A percentile compares a stretch with the other conserved stretches of the same genome.
Evolutionary conservation across 2,888 invertebrate species (phyloP).

Genomic region (Trypoxylon attenuatum): DNA sequence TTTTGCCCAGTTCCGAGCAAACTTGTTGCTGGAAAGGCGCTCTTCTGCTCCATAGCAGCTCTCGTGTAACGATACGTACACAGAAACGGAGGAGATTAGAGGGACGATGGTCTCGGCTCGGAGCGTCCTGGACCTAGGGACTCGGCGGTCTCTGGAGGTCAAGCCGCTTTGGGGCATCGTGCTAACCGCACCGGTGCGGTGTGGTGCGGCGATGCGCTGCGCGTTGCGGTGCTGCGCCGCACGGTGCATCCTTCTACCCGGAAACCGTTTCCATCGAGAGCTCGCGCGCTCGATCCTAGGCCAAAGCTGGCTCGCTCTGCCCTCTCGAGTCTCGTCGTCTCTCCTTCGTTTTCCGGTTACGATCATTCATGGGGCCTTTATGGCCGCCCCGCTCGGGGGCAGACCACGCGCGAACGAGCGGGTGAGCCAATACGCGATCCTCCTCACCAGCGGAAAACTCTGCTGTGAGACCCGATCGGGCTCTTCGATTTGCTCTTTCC

Average conservation of each 20-base stretch:
- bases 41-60: constrained; percentile 27
- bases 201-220: too few relatives aligned
- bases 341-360: constrained; percentile 52
- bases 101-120: constrained; percentile 62
- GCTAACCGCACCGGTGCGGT: constrained; percentile 65
- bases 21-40: constrained; percentile 19
- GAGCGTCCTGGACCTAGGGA: too few relatives aligned
- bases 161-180: constrained; percentile 74
- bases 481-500: constrained; percentile 3
- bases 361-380: constrained; percentile 52
- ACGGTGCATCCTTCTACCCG: constrained; percentile 66
- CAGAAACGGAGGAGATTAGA: constrained; percentile 64
- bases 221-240: too few relatives aligned
- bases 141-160: constrained; percentile 66
- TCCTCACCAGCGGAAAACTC: constrained; percentile 10
- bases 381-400: constrained; percentile 47
- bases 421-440: constrained; percentile 16
- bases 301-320: constrained; percentile 32
- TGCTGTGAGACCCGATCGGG: constrained; percentile 6
- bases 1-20: constrained; percentile 7
- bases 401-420: too few relatives aligned
- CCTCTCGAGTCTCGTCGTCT: constrained; percentile 19
- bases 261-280: constrained; percentile 62
- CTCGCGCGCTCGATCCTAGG: constrained; percentile 47
- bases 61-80: constrained; percentile 39